These are phyloP conservation scores for Natator depressus DNA, from an alignment of 2,113 vertebrate genomes.

Conservation along the genomic window DNA sequence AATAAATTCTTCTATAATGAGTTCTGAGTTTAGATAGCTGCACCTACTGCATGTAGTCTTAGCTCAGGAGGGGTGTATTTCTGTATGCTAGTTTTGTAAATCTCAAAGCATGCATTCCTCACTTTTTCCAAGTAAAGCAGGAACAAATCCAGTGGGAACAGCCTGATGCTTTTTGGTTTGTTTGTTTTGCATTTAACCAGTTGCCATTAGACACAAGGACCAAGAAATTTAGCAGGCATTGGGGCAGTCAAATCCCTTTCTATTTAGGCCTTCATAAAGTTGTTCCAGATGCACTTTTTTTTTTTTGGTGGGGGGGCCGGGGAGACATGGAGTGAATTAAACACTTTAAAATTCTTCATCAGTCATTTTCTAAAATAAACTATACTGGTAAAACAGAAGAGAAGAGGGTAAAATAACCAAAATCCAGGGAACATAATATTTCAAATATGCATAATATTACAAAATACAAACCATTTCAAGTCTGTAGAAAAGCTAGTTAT, in stretches of 20 bases:
- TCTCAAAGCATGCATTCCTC: background rate
- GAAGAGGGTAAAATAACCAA: background rate
- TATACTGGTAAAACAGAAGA: conserved; percentile 20
- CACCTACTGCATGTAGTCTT: background rate
- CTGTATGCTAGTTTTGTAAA: background rate
- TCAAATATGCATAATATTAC: background rate
- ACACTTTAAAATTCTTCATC: conserved; percentile 18
- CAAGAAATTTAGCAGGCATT: conserved; percentile 28
- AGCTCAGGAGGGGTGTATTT: background rate
- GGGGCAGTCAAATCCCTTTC: conserved; percentile 32
- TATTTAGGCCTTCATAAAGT: conserved; percentile 1
- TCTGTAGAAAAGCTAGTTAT: background rate
- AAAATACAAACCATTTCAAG: background rate
- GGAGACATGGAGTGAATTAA: background rate
- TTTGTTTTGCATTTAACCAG: conserved; percentile 38
- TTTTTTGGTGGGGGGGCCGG: background rate
- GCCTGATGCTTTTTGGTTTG: background rate
- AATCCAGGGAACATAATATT: background rate
- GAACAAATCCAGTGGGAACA: background rate
- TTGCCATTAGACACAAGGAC: conserved; percentile 25
- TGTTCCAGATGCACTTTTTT: background rate
- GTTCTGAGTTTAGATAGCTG: background rate
- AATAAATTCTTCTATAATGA: background rate
- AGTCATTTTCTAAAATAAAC: conserved; percentile 37
- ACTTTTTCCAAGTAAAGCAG: background rate